Evolutionary conservation across 2,888 invertebrate genomes (phyloP).

Genomic region (Thera britannica): DNA sequence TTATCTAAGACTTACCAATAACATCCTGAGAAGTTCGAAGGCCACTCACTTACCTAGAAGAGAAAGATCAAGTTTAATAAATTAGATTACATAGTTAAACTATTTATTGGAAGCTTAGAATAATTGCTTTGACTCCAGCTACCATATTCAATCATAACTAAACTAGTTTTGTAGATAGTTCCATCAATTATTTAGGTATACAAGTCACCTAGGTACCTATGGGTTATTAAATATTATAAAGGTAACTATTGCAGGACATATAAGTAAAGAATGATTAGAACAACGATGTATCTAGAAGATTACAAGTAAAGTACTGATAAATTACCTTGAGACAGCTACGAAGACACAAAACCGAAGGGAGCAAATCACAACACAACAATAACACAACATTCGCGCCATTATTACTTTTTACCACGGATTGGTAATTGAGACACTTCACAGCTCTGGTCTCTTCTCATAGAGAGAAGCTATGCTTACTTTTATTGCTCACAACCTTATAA

Average conservation of each 20-base stretch:
- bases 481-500: not conserved
- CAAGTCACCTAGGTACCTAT: too few relatives aligned
- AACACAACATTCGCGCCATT: conserved; percentile 24
- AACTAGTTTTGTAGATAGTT: too few relatives aligned
- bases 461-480: not conserved
- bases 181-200: too few relatives aligned
- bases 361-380: conserved; percentile 10
- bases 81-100: not conserved
- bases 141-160: too few relatives aligned
- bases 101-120: too few relatives aligned
- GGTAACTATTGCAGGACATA: not conserved
- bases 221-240: not conserved
- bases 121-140: too few relatives aligned
- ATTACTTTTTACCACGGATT: not conserved
- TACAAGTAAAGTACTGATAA: not conserved
- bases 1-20: conserved; percentile 8
- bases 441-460: not conserved
- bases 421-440: not conserved
- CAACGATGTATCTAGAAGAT: not conserved
- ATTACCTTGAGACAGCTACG: conserved; percentile 17
- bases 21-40: not conserved
- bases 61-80: not conserved
- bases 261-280: not conserved
- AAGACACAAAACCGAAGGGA: conserved; percentile 19
- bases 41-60: conserved; percentile 7